Evolutionary conservation across 2,113 vertebrate genomes (phyloP).

Genomic region (Pleuronectes platessa): DNA sequence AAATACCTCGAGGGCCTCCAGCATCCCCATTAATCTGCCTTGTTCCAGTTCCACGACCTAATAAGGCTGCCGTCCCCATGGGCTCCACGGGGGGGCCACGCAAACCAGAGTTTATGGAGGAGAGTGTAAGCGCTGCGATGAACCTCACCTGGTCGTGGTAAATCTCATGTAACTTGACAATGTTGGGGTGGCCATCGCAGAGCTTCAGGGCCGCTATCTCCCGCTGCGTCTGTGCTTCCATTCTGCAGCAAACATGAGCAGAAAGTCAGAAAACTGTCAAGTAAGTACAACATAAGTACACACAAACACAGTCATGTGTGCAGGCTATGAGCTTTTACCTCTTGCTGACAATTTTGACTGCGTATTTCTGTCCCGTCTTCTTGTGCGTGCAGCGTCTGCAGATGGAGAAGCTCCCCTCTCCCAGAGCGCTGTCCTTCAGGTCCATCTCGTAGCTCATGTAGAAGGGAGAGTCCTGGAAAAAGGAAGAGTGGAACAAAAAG

Average conservation of each 20-base stretch:
- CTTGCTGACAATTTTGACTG: slow-evolving; percentile 98
- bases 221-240: slow-evolving; percentile 96
- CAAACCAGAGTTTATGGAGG: slow-evolving; percentile 13
- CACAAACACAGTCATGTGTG: not conserved
- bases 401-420: slow-evolving; percentile 99
- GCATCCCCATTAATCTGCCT: slow-evolving; percentile 61
- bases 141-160: slow-evolving; percentile 94
- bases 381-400: slow-evolving; percentile 96
- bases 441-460: slow-evolving; percentile 95
- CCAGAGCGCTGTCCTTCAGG: slow-evolving; percentile 91
- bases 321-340: slow-evolving; percentile 81
- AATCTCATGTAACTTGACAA: slow-evolving; percentile 95
- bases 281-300: slow-evolving; percentile 16
- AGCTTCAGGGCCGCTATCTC: slow-evolving; percentile 96
- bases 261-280: slow-evolving; percentile 6
- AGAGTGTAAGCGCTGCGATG: not conserved
- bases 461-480: slow-evolving; percentile 94
- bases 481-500: not conserved
- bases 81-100: slow-evolving; percentile 12
- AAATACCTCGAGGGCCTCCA: slow-evolving; percentile 31
- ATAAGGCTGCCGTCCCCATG: slow-evolving; percentile 44
- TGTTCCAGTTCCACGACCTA: slow-evolving; percentile 66
- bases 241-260: slow-evolving; percentile 81
- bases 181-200: slow-evolving; percentile 95
- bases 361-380: slow-evolving; percentile 93